phyloP scores from a whole-genome alignment of 30 jellyfish, hydroid and myxozoan genomes.

The Nemopilema nomurai region DNA sequence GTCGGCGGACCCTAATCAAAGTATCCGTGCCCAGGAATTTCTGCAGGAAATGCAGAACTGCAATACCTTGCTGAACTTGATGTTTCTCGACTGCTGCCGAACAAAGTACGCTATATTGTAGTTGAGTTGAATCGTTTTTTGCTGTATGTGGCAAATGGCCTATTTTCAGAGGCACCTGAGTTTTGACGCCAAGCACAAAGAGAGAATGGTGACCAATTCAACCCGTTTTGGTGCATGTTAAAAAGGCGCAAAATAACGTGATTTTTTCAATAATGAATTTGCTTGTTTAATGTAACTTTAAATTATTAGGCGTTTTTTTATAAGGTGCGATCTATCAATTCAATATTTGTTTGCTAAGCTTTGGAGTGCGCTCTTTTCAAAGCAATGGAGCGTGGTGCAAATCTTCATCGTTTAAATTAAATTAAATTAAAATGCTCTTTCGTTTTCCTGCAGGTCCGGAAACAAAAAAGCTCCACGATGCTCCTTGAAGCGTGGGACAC shows the following conservation, averaged over 20 bases:
- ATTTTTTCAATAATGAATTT: no score
- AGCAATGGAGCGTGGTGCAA: background rate
- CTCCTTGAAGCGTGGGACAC: conserved; percentile 42
- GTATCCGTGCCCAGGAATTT: conserved; percentile 89
- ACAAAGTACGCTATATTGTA: conserved; percentile 51
- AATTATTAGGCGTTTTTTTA: no score
- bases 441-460: conserved; percentile 13
- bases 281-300: no score
- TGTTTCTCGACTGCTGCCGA: conserved; percentile 90
- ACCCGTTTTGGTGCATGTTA: no score
- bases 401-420: background rate
- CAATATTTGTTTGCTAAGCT: no score
- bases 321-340: no score
- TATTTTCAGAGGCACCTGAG: no score
- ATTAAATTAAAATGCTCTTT: background rate
- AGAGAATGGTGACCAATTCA: background rate
- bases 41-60: conserved; percentile 84
- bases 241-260: no score
- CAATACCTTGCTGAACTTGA: conserved; percentile 69
- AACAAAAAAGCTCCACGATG: conserved; percentile 57
- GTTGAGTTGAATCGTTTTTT: background rate
- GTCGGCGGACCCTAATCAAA: conserved; percentile 40
- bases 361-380: no score
- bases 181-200: no score
- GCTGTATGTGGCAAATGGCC: background rate